Base-by-base conservation (phyloP, 2,797 vertebrate species). In the Enteromius trimaculatus region DNA sequence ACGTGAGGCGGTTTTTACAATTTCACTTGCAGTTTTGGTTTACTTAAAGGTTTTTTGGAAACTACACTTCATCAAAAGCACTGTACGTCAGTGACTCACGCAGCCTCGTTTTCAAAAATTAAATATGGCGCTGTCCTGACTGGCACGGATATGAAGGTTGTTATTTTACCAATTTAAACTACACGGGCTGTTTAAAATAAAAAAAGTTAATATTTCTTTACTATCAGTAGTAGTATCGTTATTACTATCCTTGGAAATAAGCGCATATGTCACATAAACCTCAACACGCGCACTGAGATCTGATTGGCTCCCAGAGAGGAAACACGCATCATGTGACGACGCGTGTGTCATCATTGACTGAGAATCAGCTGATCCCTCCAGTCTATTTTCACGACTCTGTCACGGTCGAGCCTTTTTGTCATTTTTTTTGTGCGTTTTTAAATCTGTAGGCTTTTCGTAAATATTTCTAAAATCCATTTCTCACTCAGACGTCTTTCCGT, bases 311-410 rank as follows among this genome's bases (percentile, higher is more conserved):
- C 17, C 6, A 2, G 4, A 34, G 88, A 88, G 92, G 93, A 94
- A 94, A 90, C 90, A 88, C 89, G 89, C 62, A 88, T 94, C 95
- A 95, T 51, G 93, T 95, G 95, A 94, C 81, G 6, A 6, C 42
- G 42, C 42, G 8, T 49, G 82, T 53, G 83, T 84, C 75, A 47
- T 71, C 74, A 21, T 66, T 78, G 83, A 75, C 81, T 0, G 49
- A 42, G 70, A 39, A 89, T 95, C 95, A 96, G 93, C 93, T 95
- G 95, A 95, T 92, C 90, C 53, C 3, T 64, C 3, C 39, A 77
- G 34, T 77, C 92, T 92, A 79, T 91, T 90, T 93, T 92, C 90
- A 77, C 84, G 51, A 90, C 90, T 93, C 64, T 37, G 65, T 86
- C 77, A 84, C 82, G 87, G 42, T 47, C 53, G 23, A 70, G 13